These are phyloP conservation scores for Actinernus sp. DNA, from an alignment of 92 coral and sea anemone genomes.

Conservation along the genomic window DNA sequence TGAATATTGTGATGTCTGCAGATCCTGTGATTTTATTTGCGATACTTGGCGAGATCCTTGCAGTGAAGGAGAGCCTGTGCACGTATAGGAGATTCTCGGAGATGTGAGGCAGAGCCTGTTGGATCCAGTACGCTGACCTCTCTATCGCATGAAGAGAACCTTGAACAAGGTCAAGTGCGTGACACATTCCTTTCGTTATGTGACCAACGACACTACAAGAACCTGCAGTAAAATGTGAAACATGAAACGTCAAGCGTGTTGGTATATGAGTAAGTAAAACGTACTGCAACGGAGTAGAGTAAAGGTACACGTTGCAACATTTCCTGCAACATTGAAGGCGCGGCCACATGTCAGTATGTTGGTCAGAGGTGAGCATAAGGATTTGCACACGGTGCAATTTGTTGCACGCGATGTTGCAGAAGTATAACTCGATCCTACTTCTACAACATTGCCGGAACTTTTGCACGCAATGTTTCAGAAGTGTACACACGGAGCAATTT, in stretches of 20 bases:
- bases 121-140: conserved; percentile 76
- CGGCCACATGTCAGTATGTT: too few species aligned
- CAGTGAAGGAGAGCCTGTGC: conserved; percentile 62
- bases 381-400: too few species aligned
- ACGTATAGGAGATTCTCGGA: conserved; percentile 59
- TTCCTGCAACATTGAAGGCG: too few species aligned
- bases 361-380: too few species aligned
- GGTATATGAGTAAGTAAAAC: too few species aligned
- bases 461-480: too few species aligned
- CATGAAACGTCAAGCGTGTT: not conserved
- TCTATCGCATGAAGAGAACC: conserved; percentile 64
- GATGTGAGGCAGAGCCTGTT: conserved; percentile 58
- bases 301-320: too few species aligned
- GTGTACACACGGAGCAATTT: too few species aligned
- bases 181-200: conserved; percentile 80
- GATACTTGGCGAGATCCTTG: conserved; percentile 65
- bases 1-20: conserved; percentile 70
- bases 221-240: conserved; percentile 16
- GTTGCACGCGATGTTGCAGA: too few species aligned
- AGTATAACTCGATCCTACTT: too few species aligned
- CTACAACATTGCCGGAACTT: too few species aligned
- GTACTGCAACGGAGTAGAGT: too few species aligned
- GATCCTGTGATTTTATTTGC: conserved; percentile 54
- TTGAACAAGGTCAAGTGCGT: conserved; percentile 68
- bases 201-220: conserved; percentile 72